phyloP scores from a whole-genome alignment of 2,113 vertebrate species.

The Sebastes fasciatus region DNA sequence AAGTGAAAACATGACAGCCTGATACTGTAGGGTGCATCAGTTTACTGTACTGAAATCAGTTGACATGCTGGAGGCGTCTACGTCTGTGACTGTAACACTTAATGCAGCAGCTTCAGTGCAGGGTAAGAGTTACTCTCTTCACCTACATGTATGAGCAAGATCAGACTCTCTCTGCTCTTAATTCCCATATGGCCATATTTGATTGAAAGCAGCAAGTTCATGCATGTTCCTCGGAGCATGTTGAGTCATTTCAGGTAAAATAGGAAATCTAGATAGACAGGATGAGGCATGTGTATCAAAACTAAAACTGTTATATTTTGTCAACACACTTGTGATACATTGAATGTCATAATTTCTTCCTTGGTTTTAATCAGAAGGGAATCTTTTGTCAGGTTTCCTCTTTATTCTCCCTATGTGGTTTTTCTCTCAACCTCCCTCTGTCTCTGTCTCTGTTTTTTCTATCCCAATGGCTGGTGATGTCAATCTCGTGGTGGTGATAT shows the following conservation, averaged over 20 bases:
- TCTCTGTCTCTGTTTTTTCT: not conserved
- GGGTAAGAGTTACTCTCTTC: not conserved
- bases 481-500: too few species aligned
- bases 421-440: not conserved
- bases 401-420: not conserved
- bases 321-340: not conserved
- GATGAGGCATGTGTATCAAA: not conserved
- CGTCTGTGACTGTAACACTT: not conserved
- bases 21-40: not conserved
- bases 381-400: not conserved
- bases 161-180: not conserved
- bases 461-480: too few species aligned
- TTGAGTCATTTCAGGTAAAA: not conserved
- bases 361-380: not conserved
- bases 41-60: constrained; percentile 1
- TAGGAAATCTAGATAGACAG: not conserved
- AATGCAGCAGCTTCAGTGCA: not conserved
- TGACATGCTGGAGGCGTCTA: constrained; percentile 9
- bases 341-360: not conserved
- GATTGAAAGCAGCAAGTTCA: not conserved
- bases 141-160: constrained; percentile 32
- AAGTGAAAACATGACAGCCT: not conserved
- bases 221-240: not conserved
- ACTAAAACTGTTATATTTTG: not conserved
- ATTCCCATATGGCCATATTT: not conserved